Percentiles rank a stretch among this genome's conserved stretches.
phyloP scores from a whole-genome alignment of 2,888 invertebrate genomes.

The Gandaritis pyraliata region DNA sequence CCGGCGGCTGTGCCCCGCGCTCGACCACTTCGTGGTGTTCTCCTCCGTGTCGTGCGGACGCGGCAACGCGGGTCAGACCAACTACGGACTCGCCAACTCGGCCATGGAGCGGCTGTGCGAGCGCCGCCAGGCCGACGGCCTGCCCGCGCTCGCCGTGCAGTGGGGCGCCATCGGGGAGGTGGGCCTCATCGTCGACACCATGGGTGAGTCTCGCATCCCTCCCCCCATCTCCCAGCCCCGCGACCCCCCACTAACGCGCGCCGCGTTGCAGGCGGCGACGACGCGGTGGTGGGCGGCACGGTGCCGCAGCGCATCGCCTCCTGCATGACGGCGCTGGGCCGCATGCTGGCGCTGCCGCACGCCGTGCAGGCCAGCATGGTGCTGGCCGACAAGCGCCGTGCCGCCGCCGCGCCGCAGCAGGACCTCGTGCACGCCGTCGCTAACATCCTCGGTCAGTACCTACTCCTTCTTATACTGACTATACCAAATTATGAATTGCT shows the following conservation, averaged over 20 bases:
- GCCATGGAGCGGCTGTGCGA: slow-evolving; percentile 98
- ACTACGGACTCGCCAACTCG: slow-evolving; percentile 98
- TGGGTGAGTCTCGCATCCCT: slow-evolving; percentile 75
- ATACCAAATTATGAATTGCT: too few species aligned
- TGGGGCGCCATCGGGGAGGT: slow-evolving; percentile 99
- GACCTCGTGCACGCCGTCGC: slow-evolving; percentile 91
- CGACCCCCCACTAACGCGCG: not conserved
- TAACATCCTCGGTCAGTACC: slow-evolving; percentile 89
- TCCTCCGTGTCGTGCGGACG: slow-evolving; percentile 98
- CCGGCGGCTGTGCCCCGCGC: slow-evolving; percentile 89
- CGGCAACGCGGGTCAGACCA: slow-evolving; percentile 98
- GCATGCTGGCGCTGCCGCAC: slow-evolving; percentile 95
- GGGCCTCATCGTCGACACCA: slow-evolving; percentile 94
- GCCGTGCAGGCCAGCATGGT: slow-evolving; percentile 93
- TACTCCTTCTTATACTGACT: too few species aligned
- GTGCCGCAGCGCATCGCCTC: slow-evolving; percentile 98
- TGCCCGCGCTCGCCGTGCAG: slow-evolving; percentile 96
- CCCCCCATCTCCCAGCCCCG: not conserved
- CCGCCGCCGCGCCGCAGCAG: slow-evolving; percentile 80
- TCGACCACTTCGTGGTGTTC: slow-evolving; percentile 98
- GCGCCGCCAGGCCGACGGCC: slow-evolving; percentile 90
- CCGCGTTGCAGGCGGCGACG: slow-evolving; percentile 86
- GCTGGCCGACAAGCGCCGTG: slow-evolving; percentile 92
- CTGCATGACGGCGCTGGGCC: slow-evolving; percentile 94
- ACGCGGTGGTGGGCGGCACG: slow-evolving; percentile 97